These are phyloP conservation scores for Microctenopoma steveboyesi DNA, from an alignment of 2,797 vertebrate genomes.

Conservation along the genomic window DNA sequence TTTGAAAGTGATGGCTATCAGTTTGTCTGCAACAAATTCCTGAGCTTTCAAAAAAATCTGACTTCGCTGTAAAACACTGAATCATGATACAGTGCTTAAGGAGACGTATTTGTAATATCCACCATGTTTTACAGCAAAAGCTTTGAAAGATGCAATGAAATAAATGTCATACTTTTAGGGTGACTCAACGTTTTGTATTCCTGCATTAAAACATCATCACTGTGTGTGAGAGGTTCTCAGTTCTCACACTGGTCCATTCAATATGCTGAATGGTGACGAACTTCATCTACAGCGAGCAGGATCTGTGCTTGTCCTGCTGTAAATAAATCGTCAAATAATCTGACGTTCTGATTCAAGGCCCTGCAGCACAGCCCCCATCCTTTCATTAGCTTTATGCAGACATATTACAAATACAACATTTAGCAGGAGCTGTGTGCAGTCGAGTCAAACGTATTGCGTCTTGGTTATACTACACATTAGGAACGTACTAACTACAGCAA, in stretches of 20 bases:
- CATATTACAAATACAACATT: constrained; percentile 45
- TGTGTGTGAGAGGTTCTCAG: no score
- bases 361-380: constrained; percentile 32
- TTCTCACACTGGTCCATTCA: background rate
- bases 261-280: background rate
- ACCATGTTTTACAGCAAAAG: background rate
- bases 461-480: constrained; percentile 34
- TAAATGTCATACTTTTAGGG: constrained; percentile 12
- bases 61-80: constrained; percentile 3
- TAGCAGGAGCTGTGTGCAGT: constrained; percentile 20
- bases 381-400: constrained; percentile 60
- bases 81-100: background rate
- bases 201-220: background rate
- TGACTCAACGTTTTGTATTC: constrained; percentile 4
- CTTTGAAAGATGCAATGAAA: constrained; percentile 4
- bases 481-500: constrained; percentile 17
- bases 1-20: constrained; percentile 54
- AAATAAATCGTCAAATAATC: constrained; percentile 51
- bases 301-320: constrained; percentile 25
- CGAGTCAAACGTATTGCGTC: constrained; percentile 26
- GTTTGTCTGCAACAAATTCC: constrained; percentile 35
- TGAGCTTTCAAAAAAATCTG: constrained; percentile 18
- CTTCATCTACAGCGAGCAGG: constrained; percentile 4
- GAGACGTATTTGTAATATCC: constrained; percentile 19
- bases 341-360: constrained; percentile 51